phyloP scores from a whole-genome alignment of 1,140 invertebrate genomes.

The Pachypsylla venusta region DNA sequence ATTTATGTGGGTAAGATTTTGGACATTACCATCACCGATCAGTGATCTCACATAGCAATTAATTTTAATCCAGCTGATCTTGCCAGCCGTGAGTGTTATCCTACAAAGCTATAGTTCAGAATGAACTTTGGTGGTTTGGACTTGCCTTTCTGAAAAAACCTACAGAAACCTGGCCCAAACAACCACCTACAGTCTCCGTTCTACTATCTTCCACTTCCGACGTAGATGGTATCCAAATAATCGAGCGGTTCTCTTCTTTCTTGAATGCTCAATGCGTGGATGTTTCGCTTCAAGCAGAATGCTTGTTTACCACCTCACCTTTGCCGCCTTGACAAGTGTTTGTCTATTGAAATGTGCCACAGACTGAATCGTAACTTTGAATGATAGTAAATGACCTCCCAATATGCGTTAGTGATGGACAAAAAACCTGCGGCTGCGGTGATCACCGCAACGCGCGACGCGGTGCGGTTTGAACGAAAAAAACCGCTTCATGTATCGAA shows the following conservation, averaged over 20 bases:
- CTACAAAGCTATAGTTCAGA: conserved; percentile 11
- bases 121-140: conserved; percentile 20
- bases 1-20: conserved; percentile 26
- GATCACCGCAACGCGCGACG: too few relatives aligned
- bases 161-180: too few relatives aligned
- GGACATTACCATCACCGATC: background rate
- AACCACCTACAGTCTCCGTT: background rate
- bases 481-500: too few relatives aligned
- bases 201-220: background rate
- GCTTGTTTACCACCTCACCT: too few relatives aligned
- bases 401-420: too few relatives aligned
- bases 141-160: conserved; percentile 16
- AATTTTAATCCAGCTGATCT: conserved; percentile 17
- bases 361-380: background rate
- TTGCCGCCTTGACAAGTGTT: background rate
- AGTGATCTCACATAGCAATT: conserved; percentile 15
- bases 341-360: background rate
- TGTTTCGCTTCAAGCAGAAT: conserved; percentile 7
- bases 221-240: background rate
- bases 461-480: too few relatives aligned
- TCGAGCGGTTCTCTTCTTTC: background rate
- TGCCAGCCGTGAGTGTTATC: conserved; percentile 1
- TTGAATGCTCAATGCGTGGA: background rate
- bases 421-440: too few relatives aligned
- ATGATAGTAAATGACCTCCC: background rate